These are phyloP conservation scores for Zelostemma sp. DNA, from an alignment of 1,140 invertebrate genomes.

Conservation along the genomic window DNA sequence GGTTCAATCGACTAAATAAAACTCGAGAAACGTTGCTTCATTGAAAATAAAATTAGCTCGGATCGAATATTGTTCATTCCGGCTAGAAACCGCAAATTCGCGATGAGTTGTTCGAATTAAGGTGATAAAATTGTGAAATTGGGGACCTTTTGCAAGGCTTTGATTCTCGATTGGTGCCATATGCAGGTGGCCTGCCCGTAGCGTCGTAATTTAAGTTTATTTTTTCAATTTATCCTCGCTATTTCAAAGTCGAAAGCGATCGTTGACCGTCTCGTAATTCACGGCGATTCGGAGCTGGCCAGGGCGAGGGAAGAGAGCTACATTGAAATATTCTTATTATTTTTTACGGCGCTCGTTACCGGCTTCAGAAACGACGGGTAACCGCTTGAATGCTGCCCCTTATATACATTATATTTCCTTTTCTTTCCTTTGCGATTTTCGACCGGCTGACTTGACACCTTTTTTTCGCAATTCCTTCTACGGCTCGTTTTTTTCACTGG, in stretches of 20 bases:
- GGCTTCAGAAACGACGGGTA: slow-evolving; percentile 44
- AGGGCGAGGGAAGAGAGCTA: slow-evolving; percentile 34
- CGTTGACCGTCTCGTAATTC: slow-evolving; percentile 47
- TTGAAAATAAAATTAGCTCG: too few relatives aligned
- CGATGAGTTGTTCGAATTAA: too few relatives aligned
- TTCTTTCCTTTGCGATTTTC: slow-evolving; percentile 34
- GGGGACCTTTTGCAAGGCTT: too few relatives aligned
- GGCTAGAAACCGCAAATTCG: too few relatives aligned
- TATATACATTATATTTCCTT: slow-evolving; percentile 39
- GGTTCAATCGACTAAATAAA: too few relatives aligned
- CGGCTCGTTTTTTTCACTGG: slow-evolving; percentile 22
- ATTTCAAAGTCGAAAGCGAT: slow-evolving; percentile 47
- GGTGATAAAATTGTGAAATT: too few relatives aligned
- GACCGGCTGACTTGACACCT: slow-evolving; percentile 38
- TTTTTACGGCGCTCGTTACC: slow-evolving; percentile 49
- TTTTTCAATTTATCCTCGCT: slow-evolving; percentile 43
- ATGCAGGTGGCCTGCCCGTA: slow-evolving; percentile 40
- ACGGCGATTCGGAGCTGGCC: slow-evolving; percentile 39
- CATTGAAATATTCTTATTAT: slow-evolving; percentile 51
- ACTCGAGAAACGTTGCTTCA: too few relatives aligned
- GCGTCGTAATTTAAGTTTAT: slow-evolving; percentile 32
- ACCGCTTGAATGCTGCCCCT: slow-evolving; percentile 38
- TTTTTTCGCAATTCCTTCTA: background rate
- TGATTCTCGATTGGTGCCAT: too few relatives aligned
- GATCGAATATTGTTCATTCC: too few relatives aligned